Evolutionary conservation across 2,888 invertebrate species (phyloP).

Genomic region (Ophion ellenae): DNA sequence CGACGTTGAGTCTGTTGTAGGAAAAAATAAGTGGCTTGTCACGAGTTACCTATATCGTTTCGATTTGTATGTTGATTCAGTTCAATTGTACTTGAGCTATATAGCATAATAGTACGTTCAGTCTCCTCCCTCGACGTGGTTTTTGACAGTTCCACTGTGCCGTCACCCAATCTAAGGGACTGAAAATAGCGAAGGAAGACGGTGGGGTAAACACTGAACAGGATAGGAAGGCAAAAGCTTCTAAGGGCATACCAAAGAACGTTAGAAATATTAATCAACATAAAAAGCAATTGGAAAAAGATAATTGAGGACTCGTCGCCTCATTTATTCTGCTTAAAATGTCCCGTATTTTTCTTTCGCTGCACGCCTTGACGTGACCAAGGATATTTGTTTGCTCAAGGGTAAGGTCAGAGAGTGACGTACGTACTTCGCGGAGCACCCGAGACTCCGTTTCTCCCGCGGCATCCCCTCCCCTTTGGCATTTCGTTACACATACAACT

Average conservation of each 20-base stretch:
- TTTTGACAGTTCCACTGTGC: not conserved
- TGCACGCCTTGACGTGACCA: conserved; percentile 72
- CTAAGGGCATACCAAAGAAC: not conserved
- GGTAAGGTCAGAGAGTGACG: conserved; percentile 74
- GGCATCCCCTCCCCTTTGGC: conserved; percentile 21
- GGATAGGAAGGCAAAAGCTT: not conserved
- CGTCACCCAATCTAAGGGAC: not conserved
- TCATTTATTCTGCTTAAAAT: not conserved
- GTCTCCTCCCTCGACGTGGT: not conserved
- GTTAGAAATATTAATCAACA: not conserved
- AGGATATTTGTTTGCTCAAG: conserved; percentile 75
- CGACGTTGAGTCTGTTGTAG: not conserved
- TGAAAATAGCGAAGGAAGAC: no score
- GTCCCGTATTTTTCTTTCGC: conserved; percentile 52
- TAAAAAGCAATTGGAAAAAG: not conserved
- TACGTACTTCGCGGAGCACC: conserved; percentile 54
- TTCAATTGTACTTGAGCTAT: no score
- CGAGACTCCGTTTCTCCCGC: conserved; percentile 42
- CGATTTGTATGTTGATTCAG: not conserved
- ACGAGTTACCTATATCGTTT: not conserved
- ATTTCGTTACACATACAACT: conserved; percentile 28
- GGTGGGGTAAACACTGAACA: no score
- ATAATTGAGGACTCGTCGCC: not conserved
- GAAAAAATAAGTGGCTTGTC: not conserved
- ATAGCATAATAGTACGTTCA: not conserved